Base-by-base conservation (phyloP, 2,797 vertebrate genomes). In the Linurgus olivaceus region DNA sequence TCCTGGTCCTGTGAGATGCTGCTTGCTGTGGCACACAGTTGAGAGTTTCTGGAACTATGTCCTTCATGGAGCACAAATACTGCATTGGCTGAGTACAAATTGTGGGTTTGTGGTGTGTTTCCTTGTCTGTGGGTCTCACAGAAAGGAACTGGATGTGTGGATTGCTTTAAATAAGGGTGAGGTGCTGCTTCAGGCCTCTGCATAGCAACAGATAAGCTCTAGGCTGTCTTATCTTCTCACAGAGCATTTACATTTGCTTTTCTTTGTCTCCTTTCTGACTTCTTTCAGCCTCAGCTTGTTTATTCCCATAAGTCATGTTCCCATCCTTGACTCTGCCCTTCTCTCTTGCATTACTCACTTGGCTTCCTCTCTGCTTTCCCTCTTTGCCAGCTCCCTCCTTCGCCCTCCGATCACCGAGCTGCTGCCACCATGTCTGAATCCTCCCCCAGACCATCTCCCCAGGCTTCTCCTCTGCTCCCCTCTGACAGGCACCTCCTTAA, bases 131-230 rank as follows among this genome's bases (percentile, higher is more conserved):
- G 9, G 8, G 45, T 93, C 52, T 65, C 51, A 42, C 47, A 38
- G 74, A 77, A 65, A 63, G 51, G 59, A 31, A 4, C 55, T 47
- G 62, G 21, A 50, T 45, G 26, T 38, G 57, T 86, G 68, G 63
- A 31, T 66, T 76, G 72, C 51, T 72, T n/a, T 77, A 82, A 87
- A 52, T 54, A 90, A 82, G 84, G 78, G 73, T 91, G 86, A 96
- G 62, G 47, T 83, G 58, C 86, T 54, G 42, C n/a, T 75, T 92
- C 84, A 75, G 80, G 51, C 73, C 57, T 68, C 91, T 94, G 70
- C 9, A 16, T 54, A 80, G 74, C 84, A 75, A 31, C 80, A 89
- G 95, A 97, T 97, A 96, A 97, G 79, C 68, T 74, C 72, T 62
- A 65, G 87, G 65, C 74, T 70, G 61, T 35, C 88, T 89, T 96